Conservation (phyloP, 37 sponge, comb jelly and placozoan genomes). For the Theonella swinhoei region DNA sequence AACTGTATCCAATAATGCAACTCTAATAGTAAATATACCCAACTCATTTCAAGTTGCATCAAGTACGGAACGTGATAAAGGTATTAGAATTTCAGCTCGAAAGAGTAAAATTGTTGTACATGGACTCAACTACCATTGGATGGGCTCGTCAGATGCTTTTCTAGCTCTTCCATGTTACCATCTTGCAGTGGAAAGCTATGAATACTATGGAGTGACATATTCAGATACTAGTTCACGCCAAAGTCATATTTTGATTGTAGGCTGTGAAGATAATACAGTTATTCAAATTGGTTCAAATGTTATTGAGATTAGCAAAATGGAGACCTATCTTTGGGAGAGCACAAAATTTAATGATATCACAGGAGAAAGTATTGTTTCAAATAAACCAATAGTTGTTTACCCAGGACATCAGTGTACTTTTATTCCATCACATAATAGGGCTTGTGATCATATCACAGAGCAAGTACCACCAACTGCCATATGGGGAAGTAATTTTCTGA, state of each 20-base stretch:
- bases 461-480: constrained; percentile 67
- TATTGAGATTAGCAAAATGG: constrained; percentile 1
- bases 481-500: constrained; percentile 58
- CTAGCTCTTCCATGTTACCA: constrained; percentile 46
- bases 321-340: constrained; percentile 18
- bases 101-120: constrained; percentile 42
- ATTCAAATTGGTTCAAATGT: constrained; percentile 28
- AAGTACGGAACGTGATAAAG: constrained; percentile 37
- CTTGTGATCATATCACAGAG: constrained; percentile 67
- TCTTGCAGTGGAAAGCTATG: constrained; percentile 25
- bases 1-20: not conserved
- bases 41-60: constrained; percentile 3
- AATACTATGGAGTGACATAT: constrained; percentile 44
- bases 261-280: constrained; percentile 45
- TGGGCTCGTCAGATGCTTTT: constrained; percentile 52
- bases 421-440: not conserved
- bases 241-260: constrained; percentile 38
- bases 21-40: not conserved
- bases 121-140: constrained; percentile 35
- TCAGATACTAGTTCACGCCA: not conserved
- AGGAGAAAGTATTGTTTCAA: constrained; percentile 32
- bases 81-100: constrained; percentile 20
- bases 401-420: constrained; percentile 26
- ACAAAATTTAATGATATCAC: constrained; percentile 31
- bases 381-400: constrained; percentile 35